phyloP scores from a whole-genome alignment of 2,888 invertebrate species.

The Sinotaia quadrata region DNA sequence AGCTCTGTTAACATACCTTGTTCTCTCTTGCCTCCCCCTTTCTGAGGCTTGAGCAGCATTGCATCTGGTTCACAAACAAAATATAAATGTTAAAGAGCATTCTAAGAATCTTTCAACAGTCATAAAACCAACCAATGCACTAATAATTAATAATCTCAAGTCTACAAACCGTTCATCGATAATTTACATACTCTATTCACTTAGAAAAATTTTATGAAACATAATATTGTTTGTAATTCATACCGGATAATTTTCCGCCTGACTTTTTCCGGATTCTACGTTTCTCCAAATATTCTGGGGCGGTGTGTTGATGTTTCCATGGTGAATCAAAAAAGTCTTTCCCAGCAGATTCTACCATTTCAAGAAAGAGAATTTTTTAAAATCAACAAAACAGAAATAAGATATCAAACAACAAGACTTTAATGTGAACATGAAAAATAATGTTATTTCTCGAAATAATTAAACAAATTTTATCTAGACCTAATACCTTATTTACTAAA shows the following conservation, averaged over 20 bases:
- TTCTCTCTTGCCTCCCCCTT: constrained; percentile 8
- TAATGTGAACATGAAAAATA: no score
- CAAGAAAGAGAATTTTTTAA: not conserved
- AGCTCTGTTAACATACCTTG: not conserved
- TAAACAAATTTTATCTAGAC: no score
- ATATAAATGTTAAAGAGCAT: no score
- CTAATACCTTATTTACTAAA: no score
- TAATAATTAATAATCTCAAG: not conserved
- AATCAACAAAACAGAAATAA: no score
- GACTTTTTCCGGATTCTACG: constrained; percentile 72
- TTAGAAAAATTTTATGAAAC: no score
- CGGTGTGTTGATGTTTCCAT: constrained; percentile 80
- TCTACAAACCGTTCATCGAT: not conserved
- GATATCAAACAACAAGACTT: no score
- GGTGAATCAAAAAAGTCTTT: constrained; percentile 57
- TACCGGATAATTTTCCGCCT: constrained; percentile 54
- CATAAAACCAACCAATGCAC: not conserved
- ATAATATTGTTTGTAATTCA: no score
- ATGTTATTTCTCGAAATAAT: no score
- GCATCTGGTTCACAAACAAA: no score
- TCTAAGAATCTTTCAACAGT: not conserved
- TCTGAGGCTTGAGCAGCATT: constrained; percentile 2
- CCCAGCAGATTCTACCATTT: constrained; percentile 41
- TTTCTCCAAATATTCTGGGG: constrained; percentile 91
- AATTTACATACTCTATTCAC: no score